Base-by-base conservation (phyloP, 2,888 invertebrate species). In the Acanthoscelides obtectus region DNA sequence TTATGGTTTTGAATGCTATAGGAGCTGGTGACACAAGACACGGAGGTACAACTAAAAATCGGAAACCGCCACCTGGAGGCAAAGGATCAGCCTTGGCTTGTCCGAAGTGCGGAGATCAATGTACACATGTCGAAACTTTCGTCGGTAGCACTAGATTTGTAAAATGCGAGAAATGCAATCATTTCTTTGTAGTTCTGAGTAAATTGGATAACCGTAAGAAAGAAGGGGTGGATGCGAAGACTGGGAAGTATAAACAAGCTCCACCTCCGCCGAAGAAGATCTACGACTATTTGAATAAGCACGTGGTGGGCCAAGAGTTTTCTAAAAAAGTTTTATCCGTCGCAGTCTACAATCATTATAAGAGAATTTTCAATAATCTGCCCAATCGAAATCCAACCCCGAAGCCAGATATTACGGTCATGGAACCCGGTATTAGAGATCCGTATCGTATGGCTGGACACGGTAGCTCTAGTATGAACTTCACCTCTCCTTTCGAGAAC, bases 301-400 rank as follows among this genome's bases (percentile, higher is more conserved):
- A 98, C 87, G 99, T 99, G 19, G 93, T 99, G 21, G 99, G 99
- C 0, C 99, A 99, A 86, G 96, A 98, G 78, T 91, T 94, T 85
- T 99, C 99, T 0, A 99, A 99, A 87, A 98, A 98, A 87, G 86
- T 98, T 64, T 88, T 99, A 64, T 93, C 98, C 0, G 99, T 99
- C 64, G 98, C 99, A 12, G 99, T 99, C 0, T 99, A 99, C 87
- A 98, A 99, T 87, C 99, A 99, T 85, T 99, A 99, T 87, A 98
- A 99, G 87, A 89, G 99, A 80, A 96, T 99, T 82, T 95, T 95
- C 86, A 97, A 98, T 86, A 98, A 98, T 87, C 89, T 95, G 73
- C 92, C 91, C 78, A 83, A 82, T 66, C 86, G 85, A 74, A 85
- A 76, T 64, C 80, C 75, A 66, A 80, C 75, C 71, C 67, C 80